These are phyloP conservation scores for Myotis yumanensis DNA, from an alignment of 2,113 vertebrate species.

Conservation along the genomic window DNA sequence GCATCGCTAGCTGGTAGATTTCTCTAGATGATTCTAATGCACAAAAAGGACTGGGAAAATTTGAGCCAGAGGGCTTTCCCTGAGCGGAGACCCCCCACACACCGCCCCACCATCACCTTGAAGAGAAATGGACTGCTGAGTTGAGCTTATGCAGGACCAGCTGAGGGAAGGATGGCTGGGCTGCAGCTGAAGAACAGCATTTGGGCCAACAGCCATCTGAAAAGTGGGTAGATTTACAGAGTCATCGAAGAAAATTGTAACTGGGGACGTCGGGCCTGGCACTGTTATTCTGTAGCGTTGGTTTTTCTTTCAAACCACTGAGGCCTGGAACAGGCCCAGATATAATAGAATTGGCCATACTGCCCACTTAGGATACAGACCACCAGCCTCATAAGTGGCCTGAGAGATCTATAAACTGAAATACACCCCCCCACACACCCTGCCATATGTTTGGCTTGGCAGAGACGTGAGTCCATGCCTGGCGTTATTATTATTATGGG, in stretches of 20 bases:
- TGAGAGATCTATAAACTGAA: slow-evolving; percentile 60
- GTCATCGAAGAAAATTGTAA: neutral
- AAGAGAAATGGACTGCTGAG: neutral
- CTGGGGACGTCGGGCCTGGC: neutral
- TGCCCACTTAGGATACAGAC: slow-evolving; percentile 30
- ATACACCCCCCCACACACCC: neutral
- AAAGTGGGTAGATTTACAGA: neutral
- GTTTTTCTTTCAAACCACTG: slow-evolving; percentile 16
- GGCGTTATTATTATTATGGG: neutral
- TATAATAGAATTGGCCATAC: neutral
- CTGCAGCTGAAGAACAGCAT: fast-evolving
- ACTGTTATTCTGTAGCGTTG: fast-evolving
- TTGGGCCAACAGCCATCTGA: neutral
- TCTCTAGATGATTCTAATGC: neutral
- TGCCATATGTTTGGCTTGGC: slow-evolving; percentile 75
- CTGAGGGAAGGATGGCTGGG: fast-evolving
- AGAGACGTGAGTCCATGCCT: neutral
- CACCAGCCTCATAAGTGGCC: slow-evolving; percentile 56
- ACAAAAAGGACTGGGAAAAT: neutral
- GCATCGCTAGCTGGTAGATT: fast-evolving
- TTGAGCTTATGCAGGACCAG: fast-evolving
- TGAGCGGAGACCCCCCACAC: neutral
- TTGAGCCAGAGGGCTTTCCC: neutral
- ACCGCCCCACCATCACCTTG: neutral
- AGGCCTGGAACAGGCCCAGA: slow-evolving; percentile 61